Base-by-base conservation (phyloP, 2,888 invertebrate genomes). In the Agapostemon virescens region DNA sequence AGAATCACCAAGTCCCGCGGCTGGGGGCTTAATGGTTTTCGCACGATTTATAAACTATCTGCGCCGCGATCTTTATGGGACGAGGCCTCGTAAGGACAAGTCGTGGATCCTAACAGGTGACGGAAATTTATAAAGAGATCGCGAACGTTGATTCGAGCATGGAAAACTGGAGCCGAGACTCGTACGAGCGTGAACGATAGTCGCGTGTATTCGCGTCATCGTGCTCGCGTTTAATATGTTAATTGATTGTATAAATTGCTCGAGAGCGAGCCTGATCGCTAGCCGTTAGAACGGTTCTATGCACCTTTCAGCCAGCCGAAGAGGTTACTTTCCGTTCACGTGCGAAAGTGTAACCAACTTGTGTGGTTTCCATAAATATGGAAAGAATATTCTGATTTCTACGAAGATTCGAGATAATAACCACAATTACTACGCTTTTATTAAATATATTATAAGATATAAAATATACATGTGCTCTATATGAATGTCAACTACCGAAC, bases 181-280 rank as follows among this genome's bases (percentile, higher is more conserved):
- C 66, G 49, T 9, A 42, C 26, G n/a, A 40, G 36, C 61, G 38
- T 45, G 55, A 70, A 68, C 70, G 81, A 69, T 69, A 61, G 61
- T 82, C 76, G 73, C 58, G 81, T 70, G 72, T 52, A 67, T 70
- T 63, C 30, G 49, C 42, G 52, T 68, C 64, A 36, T 72, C 67
- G 36, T 63, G 23, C 63, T 68, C 80, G 69, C 69, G 74, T 73
- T 82, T 81, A 74, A 79, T 76, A 85, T 87, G 86, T 58, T 83
- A 87, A 86, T 86, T 66, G 77, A 45, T 71, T 74, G 77, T 79
- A 82, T 87, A 86, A 86, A 87, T 85, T 73, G 80, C 82, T 80
- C 82, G 82, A 82, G 68, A 71, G 33, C 81, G 70, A 79, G 45
- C 63, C 17, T 63, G 67, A 61, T 80, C 49, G 55, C 63, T 64